These are phyloP conservation scores for Protonibea diacanthus DNA, from an alignment of 2,797 vertebrate species.

Conservation along the genomic window DNA sequence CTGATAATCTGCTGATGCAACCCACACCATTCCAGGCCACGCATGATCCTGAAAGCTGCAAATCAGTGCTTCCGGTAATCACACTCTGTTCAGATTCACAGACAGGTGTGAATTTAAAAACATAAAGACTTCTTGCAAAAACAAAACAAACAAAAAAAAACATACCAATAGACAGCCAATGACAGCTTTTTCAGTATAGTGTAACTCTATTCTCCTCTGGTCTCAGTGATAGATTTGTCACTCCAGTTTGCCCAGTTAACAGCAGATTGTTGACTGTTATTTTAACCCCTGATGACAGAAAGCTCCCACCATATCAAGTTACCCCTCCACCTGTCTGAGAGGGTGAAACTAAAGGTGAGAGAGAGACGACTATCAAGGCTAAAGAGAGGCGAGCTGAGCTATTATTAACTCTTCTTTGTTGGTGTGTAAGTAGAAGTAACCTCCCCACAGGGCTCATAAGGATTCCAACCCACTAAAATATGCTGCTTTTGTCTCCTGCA, in stretches of 20 bases:
- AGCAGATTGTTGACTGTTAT: conserved; percentile 27
- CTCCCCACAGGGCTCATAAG: not conserved
- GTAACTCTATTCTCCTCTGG: not conserved
- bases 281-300: conserved; percentile 28
- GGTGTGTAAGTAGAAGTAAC: conserved; percentile 35
- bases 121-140: not conserved
- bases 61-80: not conserved
- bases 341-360: conserved; percentile 4
- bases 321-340: conserved; percentile 34
- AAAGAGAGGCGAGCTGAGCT: conserved; percentile 28
- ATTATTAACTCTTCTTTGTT: conserved; percentile 54
- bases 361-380: not conserved
- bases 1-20: conserved; percentile 47
- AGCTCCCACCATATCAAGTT: conserved; percentile 55
- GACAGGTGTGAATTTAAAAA: not conserved
- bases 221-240: too few relatives aligned
- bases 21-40: not conserved
- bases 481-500: conserved; percentile 24
- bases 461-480: conserved; percentile 22
- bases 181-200: not conserved
- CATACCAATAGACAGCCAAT: too few relatives aligned
- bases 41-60: not conserved
- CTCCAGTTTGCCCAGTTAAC: not conserved
- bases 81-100: not conserved
- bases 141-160: too few relatives aligned